Percentiles rank a stretch among this genome's conserved stretches.
Conservation (phyloP, 53 echinoderm and acorn worm genomes). For the Echinarachnius parma region DNA sequence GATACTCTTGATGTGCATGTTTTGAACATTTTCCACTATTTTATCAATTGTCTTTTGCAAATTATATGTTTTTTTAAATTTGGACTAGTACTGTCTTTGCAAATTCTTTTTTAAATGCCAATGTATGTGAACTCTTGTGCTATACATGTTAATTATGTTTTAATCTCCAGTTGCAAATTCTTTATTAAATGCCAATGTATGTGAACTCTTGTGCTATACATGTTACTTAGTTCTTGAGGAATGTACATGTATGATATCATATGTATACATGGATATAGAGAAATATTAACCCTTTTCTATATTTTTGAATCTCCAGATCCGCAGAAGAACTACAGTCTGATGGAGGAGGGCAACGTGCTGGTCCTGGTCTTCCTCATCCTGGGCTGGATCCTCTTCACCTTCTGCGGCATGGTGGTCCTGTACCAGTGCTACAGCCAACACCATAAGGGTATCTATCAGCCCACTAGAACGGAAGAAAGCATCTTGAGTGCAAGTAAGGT, state of each 20-base stretch:
- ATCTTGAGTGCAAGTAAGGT: slow-evolving; percentile 93
- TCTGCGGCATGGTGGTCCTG: slow-evolving; percentile 65
- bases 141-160: too few relatives aligned
- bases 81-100: too few relatives aligned
- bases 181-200: too few relatives aligned
- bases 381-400: slow-evolving; percentile 76
- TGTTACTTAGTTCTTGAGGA: too few relatives aligned
- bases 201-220: too few relatives aligned
- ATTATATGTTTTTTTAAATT: too few relatives aligned
- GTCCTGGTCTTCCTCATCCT: slow-evolving; percentile 68
- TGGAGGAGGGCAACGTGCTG: slow-evolving; percentile 41
- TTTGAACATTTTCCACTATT: too few relatives aligned
- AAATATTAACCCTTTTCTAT: neutral
- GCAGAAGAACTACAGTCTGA: slow-evolving; percentile 19
- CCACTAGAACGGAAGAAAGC: slow-evolving; percentile 75
- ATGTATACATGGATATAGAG: neutral
- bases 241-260: neutral
- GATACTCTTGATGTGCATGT: too few relatives aligned
- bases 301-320: slow-evolving; percentile 7
- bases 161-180: too few relatives aligned
- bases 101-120: too few relatives aligned
- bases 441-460: slow-evolving; percentile 92
- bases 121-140: too few relatives aligned
- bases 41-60: too few relatives aligned
- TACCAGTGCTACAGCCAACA: slow-evolving; percentile 64